A percentile compares a stretch with the other conserved stretches of the same genome.
These are phyloP conservation scores for Candoia aspera DNA, from an alignment of 2,113 vertebrate genomes.

Conservation along the genomic window DNA sequence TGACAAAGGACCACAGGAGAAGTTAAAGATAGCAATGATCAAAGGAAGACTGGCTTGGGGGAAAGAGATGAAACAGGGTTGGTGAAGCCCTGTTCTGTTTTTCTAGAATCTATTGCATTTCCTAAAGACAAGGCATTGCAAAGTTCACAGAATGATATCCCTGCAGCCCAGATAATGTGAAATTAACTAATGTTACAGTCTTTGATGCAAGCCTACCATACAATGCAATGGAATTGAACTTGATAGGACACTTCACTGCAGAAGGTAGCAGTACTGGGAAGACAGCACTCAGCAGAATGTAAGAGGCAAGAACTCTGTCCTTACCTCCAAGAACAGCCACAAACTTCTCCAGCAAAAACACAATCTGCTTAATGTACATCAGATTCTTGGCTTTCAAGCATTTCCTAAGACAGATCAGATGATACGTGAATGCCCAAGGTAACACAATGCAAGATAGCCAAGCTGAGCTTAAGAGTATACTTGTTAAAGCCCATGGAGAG, in stretches of 20 bases:
- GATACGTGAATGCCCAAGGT: neutral
- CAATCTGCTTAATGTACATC: conserved; percentile 97
- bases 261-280: neutral
- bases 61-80: neutral
- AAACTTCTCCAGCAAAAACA: conserved; percentile 88
- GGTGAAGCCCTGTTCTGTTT: neutral
- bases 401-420: conserved; percentile 74
- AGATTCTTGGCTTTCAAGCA: conserved; percentile 94
- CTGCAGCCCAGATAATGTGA: neutral
- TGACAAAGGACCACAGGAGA: neutral
- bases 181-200: neutral
- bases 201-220: neutral
- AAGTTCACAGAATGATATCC: neutral
- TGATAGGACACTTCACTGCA: neutral
- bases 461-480: neutral
- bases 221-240: neutral
- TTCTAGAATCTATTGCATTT: neutral
- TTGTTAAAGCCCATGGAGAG: neutral
- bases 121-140: neutral
- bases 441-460: neutral
- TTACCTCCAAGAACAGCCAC: conserved; percentile 87
- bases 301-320: neutral
- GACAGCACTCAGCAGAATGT: neutral
- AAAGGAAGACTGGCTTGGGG: neutral
- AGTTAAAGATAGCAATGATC: neutral